Conservation (phyloP, 1,140 invertebrate species). For the Heliconius nattereri region DNA sequence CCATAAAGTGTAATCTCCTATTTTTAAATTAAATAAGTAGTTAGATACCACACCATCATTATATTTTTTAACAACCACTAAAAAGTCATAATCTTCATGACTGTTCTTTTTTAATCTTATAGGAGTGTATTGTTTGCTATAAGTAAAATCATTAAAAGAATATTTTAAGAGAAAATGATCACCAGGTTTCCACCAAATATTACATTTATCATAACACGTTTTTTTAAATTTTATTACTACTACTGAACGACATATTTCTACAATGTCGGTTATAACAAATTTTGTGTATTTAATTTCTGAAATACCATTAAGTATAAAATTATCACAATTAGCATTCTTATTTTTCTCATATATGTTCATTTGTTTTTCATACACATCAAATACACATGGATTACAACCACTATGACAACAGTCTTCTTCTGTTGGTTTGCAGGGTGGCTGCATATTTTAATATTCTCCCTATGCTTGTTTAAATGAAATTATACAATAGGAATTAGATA, state of each 20-base stretch:
- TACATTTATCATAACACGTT: conserved; percentile 26
- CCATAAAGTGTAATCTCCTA: conserved; percentile 81
- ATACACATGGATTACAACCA: conserved; percentile 87
- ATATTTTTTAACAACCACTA: conserved; percentile 85
- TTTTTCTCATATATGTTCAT: conserved; percentile 76
- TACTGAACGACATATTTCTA: conserved; percentile 60
- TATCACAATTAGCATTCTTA: conserved; percentile 46
- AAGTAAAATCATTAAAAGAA: conserved; percentile 36
- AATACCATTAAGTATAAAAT: conserved; percentile 66
- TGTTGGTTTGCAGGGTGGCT: not conserved
- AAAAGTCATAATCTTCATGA: conserved; percentile 76
- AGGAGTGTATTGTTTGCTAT: conserved; percentile 85
- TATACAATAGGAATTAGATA: no score
- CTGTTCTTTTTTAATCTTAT: conserved; percentile 68
- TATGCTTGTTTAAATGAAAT: not conserved
- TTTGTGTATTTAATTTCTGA: conserved; percentile 78
- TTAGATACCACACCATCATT: conserved; percentile 83
- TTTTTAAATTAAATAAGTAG: conserved; percentile 79
- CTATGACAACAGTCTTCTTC: conserved; percentile 87
- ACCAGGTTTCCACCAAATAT: conserved; percentile 66
- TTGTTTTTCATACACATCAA: conserved; percentile 86
- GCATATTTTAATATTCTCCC: not conserved
- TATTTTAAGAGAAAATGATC: conserved; percentile 69
- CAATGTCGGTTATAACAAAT: conserved; percentile 79
- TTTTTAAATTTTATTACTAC: conserved; percentile 59